A percentile compares a stretch with the other conserved stretches of the same genome.
Evolutionary conservation across 2,113 vertebrate species (phyloP).

Genomic region (Carassius carassius): DNA sequence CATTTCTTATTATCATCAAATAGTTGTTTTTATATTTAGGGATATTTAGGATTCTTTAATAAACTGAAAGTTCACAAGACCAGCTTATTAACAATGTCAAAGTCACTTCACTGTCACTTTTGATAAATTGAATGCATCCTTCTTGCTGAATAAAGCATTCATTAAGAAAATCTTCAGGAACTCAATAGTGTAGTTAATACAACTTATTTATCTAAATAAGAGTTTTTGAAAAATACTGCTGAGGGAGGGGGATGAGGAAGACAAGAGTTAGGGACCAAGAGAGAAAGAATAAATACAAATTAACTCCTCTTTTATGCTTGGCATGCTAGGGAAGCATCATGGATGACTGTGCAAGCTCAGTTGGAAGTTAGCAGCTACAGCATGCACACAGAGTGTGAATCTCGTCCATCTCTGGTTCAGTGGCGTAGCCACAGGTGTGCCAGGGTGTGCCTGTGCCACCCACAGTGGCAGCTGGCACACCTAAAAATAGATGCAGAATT

Average conservation of each 20-base stretch:
- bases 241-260: too few relatives aligned
- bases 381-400: neutral
- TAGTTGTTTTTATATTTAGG: too few relatives aligned
- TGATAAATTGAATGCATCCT: neutral
- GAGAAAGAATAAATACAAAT: neutral
- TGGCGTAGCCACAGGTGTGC: too few relatives aligned
- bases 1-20: neutral
- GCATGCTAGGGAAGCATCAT: neutral
- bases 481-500: too few relatives aligned
- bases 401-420: neutral
- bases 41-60: too few relatives aligned
- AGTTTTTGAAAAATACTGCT: neutral
- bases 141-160: neutral
- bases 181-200: neutral
- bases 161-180: too few relatives aligned
- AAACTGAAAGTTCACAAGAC: too few relatives aligned
- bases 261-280: neutral
- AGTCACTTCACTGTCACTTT: neutral
- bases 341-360: slow-evolving; percentile 10
- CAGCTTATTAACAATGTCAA: neutral
- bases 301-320: slow-evolving; percentile 1
- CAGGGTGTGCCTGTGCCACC: too few relatives aligned
- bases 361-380: slow-evolving; percentile 5
- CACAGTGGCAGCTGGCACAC: too few relatives aligned
- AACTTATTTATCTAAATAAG: neutral